A percentile compares a stretch with the other conserved stretches of the same genome.
phyloP scores from a whole-genome alignment of 2,113 vertebrate genomes.

The Etheostoma spectabile region DNA sequence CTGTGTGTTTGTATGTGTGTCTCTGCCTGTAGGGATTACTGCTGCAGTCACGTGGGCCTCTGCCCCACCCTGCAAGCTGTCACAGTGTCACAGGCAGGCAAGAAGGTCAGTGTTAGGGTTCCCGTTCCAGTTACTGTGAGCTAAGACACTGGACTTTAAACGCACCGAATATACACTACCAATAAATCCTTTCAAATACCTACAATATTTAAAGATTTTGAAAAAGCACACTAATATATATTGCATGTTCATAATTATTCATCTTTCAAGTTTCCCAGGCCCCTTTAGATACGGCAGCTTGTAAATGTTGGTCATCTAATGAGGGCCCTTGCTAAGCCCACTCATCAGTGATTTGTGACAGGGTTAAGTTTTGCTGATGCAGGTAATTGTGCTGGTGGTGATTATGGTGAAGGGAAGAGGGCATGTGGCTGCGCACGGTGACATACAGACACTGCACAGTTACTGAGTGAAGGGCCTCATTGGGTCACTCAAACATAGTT shows the following conservation, averaged over 20 bases:
- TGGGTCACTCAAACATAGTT: slow-evolving; percentile 54
- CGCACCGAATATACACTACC: background rate
- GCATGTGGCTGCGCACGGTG: slow-evolving; percentile 30
- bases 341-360: slow-evolving; percentile 54
- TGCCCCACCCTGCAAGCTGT: slow-evolving; percentile 87
- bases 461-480: slow-evolving; percentile 56
- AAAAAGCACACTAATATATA: background rate
- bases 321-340: slow-evolving; percentile 45
- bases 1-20: slow-evolving; percentile 54
- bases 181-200: background rate
- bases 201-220: background rate
- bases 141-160: slow-evolving; percentile 23
- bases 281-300: background rate
- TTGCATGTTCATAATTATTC: background rate
- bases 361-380: slow-evolving; percentile 53
- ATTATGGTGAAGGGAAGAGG: slow-evolving; percentile 47
- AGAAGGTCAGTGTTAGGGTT: slow-evolving; percentile 81
- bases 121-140: slow-evolving; percentile 40
- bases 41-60: slow-evolving; percentile 85
- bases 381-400: slow-evolving; percentile 60
- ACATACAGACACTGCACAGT: slow-evolving; percentile 9
- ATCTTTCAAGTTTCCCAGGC: background rate
- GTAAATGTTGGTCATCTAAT: slow-evolving; percentile 21
- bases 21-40: slow-evolving; percentile 82
- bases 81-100: slow-evolving; percentile 73